Percentiles rank a stretch among this genome's conserved stretches.
These are phyloP conservation scores for Agelaius phoeniceus DNA, from an alignment of 2,113 vertebrate genomes.

Conservation along the genomic window DNA sequence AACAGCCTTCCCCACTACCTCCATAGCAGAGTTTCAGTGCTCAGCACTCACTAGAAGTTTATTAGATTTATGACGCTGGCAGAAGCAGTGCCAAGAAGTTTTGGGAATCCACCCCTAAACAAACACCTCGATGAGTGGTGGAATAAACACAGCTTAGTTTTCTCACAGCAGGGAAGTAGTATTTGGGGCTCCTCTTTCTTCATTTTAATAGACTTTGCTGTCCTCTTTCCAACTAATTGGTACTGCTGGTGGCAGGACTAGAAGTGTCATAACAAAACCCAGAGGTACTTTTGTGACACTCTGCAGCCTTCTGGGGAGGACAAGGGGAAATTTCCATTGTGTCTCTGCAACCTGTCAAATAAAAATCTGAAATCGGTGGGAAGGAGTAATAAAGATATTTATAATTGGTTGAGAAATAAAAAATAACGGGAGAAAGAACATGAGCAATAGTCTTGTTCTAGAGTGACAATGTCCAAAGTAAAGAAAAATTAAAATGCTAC, in stretches of 20 bases:
- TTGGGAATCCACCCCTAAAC: not conserved
- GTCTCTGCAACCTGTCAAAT: not conserved
- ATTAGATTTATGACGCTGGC: not conserved
- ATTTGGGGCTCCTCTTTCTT: not conserved
- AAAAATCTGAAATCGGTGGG: not conserved
- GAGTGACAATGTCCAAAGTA: slow-evolving; percentile 6
- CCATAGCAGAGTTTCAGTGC: not conserved
- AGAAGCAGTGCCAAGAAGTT: not conserved
- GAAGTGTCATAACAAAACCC: not conserved
- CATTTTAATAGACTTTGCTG: not conserved
- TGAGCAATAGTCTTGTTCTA: not conserved
- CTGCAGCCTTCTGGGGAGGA: not conserved
- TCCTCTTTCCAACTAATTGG: not conserved
- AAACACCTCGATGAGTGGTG: not conserved
- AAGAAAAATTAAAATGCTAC: slow-evolving; percentile 37
- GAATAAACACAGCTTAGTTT: slow-evolving; percentile 2
- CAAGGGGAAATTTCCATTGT: not conserved
- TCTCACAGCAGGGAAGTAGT: not conserved
- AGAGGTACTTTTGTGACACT: not conserved
- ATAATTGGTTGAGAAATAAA: not conserved
- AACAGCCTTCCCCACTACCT: not conserved
- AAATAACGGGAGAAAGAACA: not conserved
- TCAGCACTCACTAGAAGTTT: not conserved
- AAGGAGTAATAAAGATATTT: not conserved
- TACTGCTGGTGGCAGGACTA: not conserved